Conservation (phyloP, 2,888 invertebrate genomes). For the Trachelus stipa region DNA sequence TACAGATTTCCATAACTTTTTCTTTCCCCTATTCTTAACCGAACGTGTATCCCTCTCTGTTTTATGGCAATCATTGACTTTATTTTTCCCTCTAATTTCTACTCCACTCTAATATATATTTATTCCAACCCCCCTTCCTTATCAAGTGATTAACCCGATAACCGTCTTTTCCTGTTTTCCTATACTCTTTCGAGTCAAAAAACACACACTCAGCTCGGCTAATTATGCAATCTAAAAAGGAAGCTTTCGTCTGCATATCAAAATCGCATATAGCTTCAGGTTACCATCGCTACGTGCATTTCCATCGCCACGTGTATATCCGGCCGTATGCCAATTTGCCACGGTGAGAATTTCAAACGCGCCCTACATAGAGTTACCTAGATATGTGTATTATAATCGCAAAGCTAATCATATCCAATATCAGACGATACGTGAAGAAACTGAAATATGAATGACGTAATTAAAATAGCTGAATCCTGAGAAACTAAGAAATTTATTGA, state of each 20-base stretch:
- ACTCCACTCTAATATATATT: too few relatives aligned
- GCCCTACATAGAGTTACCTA: neutral
- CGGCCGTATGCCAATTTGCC: neutral
- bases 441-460: neutral
- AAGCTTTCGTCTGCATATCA: slow-evolving; percentile 6
- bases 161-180: neutral
- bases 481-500: neutral
- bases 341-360: slow-evolving; percentile 1
- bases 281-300: neutral
- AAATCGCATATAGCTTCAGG: neutral
- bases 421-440: neutral
- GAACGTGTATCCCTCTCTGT: too few relatives aligned
- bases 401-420: neutral
- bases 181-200: neutral
- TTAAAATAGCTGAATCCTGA: neutral
- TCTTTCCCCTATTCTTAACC: neutral
- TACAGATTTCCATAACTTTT: neutral
- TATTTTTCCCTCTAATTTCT: too few relatives aligned
- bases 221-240: slow-evolving; percentile 8
- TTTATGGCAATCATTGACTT: too few relatives aligned
- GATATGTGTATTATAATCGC: neutral
- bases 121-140: neutral
- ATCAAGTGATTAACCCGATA: neutral
- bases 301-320: neutral
- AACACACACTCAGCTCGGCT: neutral